Evolutionary conservation across 2,797 vertebrate genomes (phyloP).

Genomic region (Pseudochaenichthys georgianus): DNA sequence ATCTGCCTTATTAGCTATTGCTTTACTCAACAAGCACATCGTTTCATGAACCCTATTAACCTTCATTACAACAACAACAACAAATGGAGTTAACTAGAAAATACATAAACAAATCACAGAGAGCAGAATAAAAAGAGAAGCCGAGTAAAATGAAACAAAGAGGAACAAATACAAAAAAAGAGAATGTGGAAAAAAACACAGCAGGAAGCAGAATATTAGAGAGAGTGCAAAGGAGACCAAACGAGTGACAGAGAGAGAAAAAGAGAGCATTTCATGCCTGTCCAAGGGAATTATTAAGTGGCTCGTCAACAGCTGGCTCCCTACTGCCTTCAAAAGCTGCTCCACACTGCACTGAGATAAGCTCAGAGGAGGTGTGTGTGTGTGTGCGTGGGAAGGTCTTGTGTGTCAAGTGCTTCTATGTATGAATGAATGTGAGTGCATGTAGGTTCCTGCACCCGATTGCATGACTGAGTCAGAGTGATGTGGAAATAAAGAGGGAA

Average conservation of each 20-base stretch:
- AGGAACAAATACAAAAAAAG: constrained; percentile 29
- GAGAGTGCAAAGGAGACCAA: constrained; percentile 47
- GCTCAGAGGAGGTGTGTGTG: constrained; percentile 50
- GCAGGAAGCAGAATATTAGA: constrained; percentile 51
- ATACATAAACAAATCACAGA: constrained; percentile 7
- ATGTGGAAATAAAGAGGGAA: constrained; percentile 3
- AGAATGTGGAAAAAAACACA: constrained; percentile 32
- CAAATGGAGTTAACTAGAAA: not conserved
- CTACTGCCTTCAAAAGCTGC: constrained; percentile 74
- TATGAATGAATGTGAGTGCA: constrained; percentile 47
- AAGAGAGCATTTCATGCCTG: constrained; percentile 77
- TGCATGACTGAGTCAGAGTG: constrained; percentile 1
- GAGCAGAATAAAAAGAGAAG: not conserved
- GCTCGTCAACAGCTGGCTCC: constrained; percentile 72
- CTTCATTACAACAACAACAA: constrained; percentile 12
- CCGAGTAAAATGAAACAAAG: constrained; percentile 13
- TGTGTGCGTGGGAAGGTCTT: constrained; percentile 19
- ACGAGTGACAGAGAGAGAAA: constrained; percentile 55
- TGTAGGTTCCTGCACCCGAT: constrained; percentile 29
- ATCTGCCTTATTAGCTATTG: not conserved
- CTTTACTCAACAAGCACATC: constrained; percentile 15
- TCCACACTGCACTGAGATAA: constrained; percentile 63
- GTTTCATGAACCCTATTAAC: constrained; percentile 23
- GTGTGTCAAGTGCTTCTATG: constrained; percentile 36
- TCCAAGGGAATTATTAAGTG: constrained; percentile 82